A percentile compares a stretch with the other conserved stretches of the same genome.
These are phyloP conservation scores for Sminthurinus aureus DNA, from an alignment of 2,888 invertebrate genomes.

Conservation along the genomic window DNA sequence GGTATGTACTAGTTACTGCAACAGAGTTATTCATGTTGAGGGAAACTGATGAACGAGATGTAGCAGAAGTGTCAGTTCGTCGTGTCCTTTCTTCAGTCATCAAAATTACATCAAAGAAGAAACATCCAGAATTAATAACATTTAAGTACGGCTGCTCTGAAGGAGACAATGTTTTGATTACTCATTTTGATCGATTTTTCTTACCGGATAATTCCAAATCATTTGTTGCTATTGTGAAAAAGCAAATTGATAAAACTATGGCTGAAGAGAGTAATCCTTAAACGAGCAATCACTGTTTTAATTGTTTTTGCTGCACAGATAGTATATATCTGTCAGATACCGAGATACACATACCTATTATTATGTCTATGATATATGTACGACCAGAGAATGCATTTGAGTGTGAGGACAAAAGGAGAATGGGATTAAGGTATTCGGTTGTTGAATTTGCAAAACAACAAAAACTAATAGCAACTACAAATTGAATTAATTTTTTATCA, in stretches of 20 bases:
- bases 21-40: conserved; percentile 86
- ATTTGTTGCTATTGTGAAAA: conserved; percentile 57
- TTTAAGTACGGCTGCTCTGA: conserved; percentile 82
- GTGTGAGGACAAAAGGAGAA: too few relatives aligned
- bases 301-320: too few relatives aligned
- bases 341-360: too few relatives aligned
- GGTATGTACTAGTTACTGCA: conserved; percentile 81
- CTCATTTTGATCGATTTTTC: conserved; percentile 58
- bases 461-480: too few relatives aligned
- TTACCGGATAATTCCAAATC: conserved; percentile 52
- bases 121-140: conserved; percentile 94
- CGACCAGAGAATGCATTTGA: too few relatives aligned
- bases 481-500: too few relatives aligned
- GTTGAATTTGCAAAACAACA: too few relatives aligned
- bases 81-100: conserved; percentile 90
- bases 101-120: conserved; percentile 95
- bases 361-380: too few relatives aligned
- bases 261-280: conserved; percentile 11
- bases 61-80: conserved; percentile 82
- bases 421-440: too few relatives aligned
- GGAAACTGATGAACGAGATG: conserved; percentile 65
- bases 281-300: too few relatives aligned
- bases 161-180: conserved; percentile 54
- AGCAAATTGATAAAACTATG: conserved; percentile 51
- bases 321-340: too few relatives aligned